Percentiles rank a stretch among this genome's conserved stretches.
Evolutionary conservation across 2,888 invertebrate genomes (phyloP).

Genomic region (Campaea margaritaria): DNA sequence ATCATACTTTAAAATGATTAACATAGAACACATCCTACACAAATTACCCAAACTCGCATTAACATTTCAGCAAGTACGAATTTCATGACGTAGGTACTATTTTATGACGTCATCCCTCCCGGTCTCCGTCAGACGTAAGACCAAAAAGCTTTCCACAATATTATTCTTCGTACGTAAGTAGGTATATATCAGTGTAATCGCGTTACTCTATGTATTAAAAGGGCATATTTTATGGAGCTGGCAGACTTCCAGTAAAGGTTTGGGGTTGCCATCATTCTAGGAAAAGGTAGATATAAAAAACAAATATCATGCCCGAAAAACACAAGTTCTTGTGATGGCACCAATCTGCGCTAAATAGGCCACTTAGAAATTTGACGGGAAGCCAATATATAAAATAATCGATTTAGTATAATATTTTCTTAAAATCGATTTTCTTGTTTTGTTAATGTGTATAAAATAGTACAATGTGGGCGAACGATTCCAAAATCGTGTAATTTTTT

Average conservation of each 20-base stretch:
- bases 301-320: no score
- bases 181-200: constrained; percentile 62
- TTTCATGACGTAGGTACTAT: background rate
- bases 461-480: no score
- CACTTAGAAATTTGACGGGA: no score
- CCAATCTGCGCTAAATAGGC: no score
- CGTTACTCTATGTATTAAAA: constrained; percentile 62
- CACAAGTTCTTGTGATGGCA: no score
- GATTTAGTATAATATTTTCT: no score
- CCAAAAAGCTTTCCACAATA: constrained; percentile 43
- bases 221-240: constrained; percentile 58
- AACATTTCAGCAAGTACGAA: constrained; percentile 20
- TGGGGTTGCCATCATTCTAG: constrained; percentile 11
- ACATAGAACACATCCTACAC: constrained; percentile 7
- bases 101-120: constrained; percentile 16
- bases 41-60: constrained; percentile 12
- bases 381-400: no score
- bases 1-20: constrained; percentile 12
- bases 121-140: constrained; percentile 21
- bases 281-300: background rate
- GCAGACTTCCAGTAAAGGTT: constrained; percentile 49
- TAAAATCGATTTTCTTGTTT: no score
- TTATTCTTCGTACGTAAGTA: constrained; percentile 39
- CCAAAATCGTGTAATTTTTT: no score
- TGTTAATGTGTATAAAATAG: no score